phyloP scores from a whole-genome alignment of 2,113 vertebrate genomes.

The Tetrax tetrax region DNA sequence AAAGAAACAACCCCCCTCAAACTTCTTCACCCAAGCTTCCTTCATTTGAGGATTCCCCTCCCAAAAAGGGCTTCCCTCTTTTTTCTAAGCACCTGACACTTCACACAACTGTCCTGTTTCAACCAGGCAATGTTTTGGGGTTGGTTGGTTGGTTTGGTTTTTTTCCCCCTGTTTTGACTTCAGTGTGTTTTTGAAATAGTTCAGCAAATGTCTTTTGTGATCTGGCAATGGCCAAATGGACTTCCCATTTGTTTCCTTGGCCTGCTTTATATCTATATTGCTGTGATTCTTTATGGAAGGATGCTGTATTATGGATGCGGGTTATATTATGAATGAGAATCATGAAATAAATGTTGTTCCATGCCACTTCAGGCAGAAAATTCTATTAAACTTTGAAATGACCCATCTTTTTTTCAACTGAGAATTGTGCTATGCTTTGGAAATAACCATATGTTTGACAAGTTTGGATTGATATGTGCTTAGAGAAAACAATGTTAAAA shows the following conservation, averaged over 20 bases:
- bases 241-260: background rate
- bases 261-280: background rate
- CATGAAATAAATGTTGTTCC: background rate
- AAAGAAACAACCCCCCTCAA: rapidly evolving
- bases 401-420: background rate
- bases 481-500: background rate
- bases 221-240: background rate
- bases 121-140: background rate
- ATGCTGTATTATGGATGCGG: background rate
- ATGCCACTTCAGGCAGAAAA: background rate
- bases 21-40: background rate
- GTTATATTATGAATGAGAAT: background rate
- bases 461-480: background rate
- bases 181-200: background rate
- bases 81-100: background rate
- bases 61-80: rapidly evolving
- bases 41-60: background rate
- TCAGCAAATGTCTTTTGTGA: background rate
- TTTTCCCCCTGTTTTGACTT: background rate
- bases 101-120: background rate
- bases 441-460: background rate
- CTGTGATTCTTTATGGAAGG: background rate
- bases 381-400: background rate
- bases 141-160: background rate
- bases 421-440: background rate